Conservation (phyloP, 2,113 vertebrate species). For the Phylloscopus whistleri region DNA sequence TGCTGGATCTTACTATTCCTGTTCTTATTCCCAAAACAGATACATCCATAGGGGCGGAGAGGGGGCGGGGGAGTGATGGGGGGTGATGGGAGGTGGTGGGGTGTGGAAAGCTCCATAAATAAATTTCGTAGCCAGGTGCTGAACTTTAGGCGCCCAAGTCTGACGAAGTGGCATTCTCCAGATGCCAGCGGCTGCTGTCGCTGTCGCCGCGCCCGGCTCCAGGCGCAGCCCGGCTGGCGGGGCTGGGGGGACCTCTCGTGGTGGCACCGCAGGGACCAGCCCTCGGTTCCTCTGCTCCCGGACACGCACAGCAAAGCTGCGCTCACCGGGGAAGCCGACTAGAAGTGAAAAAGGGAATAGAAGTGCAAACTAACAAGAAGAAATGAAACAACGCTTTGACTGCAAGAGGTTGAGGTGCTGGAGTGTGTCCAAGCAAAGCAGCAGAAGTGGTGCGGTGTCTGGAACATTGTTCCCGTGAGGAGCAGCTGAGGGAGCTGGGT, state of each 20-base stretch:
- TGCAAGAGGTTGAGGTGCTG: not conserved
- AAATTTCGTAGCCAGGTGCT: not conserved
- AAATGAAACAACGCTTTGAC: not conserved
- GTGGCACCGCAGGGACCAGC: not conserved
- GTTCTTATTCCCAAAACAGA: not conserved
- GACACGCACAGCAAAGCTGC: fast-evolving
- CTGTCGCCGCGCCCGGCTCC: not conserved
- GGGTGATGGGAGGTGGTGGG: fast-evolving
- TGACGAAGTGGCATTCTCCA: fast-evolving
- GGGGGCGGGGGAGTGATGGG: too few relatives aligned
- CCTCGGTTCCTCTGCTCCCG: too few relatives aligned
- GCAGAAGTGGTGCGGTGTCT: not conserved
- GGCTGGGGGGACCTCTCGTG: slow-evolving; percentile 46
- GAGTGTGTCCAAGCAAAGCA: too few relatives aligned
- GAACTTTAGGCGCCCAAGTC: fast-evolving
- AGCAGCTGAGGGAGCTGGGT: not conserved
- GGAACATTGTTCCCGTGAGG: fast-evolving
- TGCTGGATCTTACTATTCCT: not conserved
- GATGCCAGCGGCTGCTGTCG: fast-evolving
- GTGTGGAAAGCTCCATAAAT: not conserved
- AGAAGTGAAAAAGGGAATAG: fast-evolving
- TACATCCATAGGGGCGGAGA: fast-evolving
- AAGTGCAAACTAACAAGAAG: not conserved
- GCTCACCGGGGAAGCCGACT: fast-evolving
- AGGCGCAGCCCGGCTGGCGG: not conserved